Conservation (phyloP, 2,797 vertebrate genomes). For the Hemitrygon akajei region DNA sequence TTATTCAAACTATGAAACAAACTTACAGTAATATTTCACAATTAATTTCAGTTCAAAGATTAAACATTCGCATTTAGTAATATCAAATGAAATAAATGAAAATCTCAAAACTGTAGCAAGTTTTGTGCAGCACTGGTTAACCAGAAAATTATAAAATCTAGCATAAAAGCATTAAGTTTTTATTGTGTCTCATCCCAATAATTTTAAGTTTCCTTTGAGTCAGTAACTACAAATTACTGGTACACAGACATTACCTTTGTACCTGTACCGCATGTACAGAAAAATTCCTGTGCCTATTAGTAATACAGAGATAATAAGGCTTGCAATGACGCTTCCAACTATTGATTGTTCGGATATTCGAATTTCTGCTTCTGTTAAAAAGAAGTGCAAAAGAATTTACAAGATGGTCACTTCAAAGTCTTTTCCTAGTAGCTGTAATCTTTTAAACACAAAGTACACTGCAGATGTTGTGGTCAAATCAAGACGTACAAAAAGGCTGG, state of each 20-base stretch:
- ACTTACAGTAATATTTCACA: background rate
- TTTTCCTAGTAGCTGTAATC: no score
- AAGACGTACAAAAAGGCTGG: no score
- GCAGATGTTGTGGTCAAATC: no score
- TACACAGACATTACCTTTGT: slow-evolving; percentile 17
- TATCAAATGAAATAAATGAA: background rate
- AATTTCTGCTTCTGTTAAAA: slow-evolving; percentile 24
- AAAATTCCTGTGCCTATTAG: background rate
- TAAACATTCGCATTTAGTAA: background rate
- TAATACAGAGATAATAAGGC: background rate
- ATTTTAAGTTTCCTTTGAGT: background rate
- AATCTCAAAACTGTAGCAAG: background rate
- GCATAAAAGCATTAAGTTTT: background rate
- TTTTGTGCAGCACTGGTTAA: background rate
- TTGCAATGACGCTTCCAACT: background rate
- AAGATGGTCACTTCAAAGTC: background rate
- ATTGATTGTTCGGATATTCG: background rate
- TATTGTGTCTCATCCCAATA: background rate
- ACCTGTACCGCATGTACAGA: background rate
- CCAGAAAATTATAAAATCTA: background rate
- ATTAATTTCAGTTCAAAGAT: background rate
- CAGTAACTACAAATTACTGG: background rate
- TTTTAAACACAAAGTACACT: no score
- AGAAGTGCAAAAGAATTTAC: background rate
- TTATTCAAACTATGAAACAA: background rate